These are phyloP conservation scores for Melieria omissa DNA, from an alignment of 2,888 invertebrate genomes.

Conservation along the genomic window DNA sequence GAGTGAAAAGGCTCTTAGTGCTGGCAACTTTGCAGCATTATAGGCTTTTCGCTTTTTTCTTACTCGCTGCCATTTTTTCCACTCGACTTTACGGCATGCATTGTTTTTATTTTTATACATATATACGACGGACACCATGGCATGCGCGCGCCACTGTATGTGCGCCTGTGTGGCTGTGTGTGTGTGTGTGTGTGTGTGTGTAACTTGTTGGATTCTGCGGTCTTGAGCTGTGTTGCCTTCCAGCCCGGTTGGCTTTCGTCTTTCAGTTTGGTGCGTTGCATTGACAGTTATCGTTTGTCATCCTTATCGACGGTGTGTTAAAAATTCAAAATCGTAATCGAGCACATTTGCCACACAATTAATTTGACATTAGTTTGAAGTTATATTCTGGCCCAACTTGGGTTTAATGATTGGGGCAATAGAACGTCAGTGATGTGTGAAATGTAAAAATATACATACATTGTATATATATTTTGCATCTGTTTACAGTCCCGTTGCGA, in stretches of 20 bases:
- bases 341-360: background rate
- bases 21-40: too few species aligned
- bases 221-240: slow-evolving; percentile 15
- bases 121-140: background rate
- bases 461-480: too few species aligned
- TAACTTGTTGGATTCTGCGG: slow-evolving; percentile 30
- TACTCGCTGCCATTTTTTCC: too few species aligned
- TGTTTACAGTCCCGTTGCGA: too few species aligned
- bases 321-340: slow-evolving; percentile 9
- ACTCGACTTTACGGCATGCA: background rate
- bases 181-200: slow-evolving; percentile 19
- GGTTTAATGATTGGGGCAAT: too few species aligned
- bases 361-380: too few species aligned
- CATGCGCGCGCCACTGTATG: background rate
- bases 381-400: too few species aligned
- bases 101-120: background rate
- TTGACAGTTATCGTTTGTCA: slow-evolving; percentile 12
- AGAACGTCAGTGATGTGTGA: too few species aligned
- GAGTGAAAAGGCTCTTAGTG: too few species aligned
- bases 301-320: slow-evolving; percentile 9
- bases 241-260: background rate
- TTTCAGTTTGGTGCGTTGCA: slow-evolving; percentile 2
- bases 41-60: too few species aligned
- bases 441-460: too few species aligned
- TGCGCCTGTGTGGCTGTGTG: background rate